Percentiles rank a stretch among this genome's conserved stretches.
These are phyloP conservation scores for Chaetodon trifasciatus DNA, from an alignment of 2,797 vertebrate species.

Conservation along the genomic window DNA sequence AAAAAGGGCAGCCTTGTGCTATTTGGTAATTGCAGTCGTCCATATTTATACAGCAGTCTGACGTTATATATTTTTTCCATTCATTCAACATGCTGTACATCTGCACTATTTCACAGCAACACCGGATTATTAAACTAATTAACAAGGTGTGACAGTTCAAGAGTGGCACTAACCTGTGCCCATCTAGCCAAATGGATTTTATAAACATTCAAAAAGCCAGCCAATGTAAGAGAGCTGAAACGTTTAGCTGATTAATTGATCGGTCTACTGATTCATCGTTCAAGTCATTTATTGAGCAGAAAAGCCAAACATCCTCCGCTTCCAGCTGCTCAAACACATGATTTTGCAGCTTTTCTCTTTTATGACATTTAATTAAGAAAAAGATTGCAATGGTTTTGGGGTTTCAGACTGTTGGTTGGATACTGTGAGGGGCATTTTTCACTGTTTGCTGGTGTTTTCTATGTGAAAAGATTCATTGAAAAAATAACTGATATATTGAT, in stretches of 20 bases:
- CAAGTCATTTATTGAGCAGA: neutral
- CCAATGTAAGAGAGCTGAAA: neutral
- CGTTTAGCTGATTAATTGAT: neutral
- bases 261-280: neutral
- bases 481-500: neutral
- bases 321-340: neutral
- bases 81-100: conserved; percentile 22
- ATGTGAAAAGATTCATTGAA: neutral
- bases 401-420: neutral
- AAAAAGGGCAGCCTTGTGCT: conserved; percentile 17
- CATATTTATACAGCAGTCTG: conserved; percentile 8
- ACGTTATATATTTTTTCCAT: conserved; percentile 14
- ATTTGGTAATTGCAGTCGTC: conserved; percentile 35
- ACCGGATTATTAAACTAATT: conserved; percentile 8
- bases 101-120: neutral
- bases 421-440: neutral
- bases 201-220: neutral
- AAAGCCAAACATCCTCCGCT: neutral
- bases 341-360: neutral
- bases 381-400: neutral
- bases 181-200: neutral
- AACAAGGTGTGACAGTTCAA: neutral
- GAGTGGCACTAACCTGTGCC: neutral
- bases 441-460: neutral
- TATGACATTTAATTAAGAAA: neutral